Evolutionary conservation across 2,113 vertebrate genomes (phyloP), one percentile per base, ranked within the genome.

Genomic region (Chaetodon trifascialis): DNA sequence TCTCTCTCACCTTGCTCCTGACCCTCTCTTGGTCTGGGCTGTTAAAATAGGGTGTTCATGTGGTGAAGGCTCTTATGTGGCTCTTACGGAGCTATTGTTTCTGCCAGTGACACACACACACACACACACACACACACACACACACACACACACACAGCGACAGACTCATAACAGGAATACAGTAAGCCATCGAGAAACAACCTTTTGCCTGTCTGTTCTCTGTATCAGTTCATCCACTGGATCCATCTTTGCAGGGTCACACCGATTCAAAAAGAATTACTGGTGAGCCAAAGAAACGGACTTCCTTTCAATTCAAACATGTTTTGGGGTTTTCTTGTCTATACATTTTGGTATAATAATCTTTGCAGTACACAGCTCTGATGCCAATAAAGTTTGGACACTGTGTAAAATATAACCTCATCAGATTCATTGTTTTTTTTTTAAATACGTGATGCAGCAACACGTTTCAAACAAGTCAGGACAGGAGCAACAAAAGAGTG

Each of bases 41-140:
- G 95, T 96, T 96, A 96, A 97, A 98, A 96, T 96, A 95, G 96
- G 96, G 95, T 96, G 96, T 92, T 90, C 88, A 85, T 91, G 88
- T 68, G 86, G 87, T 87, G 92, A 91, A 90, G 84, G 92, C 92
- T 89, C 91, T 93, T 88, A 94, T 94, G 95, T 92, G 92, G 93
- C 95, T 97, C 96, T 97, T 97, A 97, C 96, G 96, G 96, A 96
- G 95, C 95, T 96, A 97, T 98, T 98, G 97, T 98, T 91, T 92
- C 96, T 96, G 96, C 96, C 95, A 96, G 95, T 94, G 96, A 96
- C 95, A 92, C 79, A 69, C 96, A 96, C 96, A 96, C 95, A 49
- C 49, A 66, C 38, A 46, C n/a, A n/a, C n/a, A n/a, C n/a, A n/a
- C n/a, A 38, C 78, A 81, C 73, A 19, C 47, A 40, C 52, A 55